These are phyloP conservation scores for Sapajus apella DNA, from an alignment of 2,113 vertebrate species.

Conservation along the genomic window DNA sequence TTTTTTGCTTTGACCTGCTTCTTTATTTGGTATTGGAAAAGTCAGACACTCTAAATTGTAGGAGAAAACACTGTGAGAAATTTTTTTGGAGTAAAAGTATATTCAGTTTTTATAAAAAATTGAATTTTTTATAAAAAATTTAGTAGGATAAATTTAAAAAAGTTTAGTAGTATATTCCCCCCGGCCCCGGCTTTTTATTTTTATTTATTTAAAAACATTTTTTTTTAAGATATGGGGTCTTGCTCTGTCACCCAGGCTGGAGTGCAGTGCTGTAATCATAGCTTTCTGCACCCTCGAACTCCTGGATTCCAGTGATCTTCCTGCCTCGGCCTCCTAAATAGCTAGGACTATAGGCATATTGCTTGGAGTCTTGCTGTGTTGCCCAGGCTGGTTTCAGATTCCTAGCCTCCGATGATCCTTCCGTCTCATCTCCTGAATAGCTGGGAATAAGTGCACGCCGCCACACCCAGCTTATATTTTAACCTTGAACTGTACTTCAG, in stretches of 20 bases:
- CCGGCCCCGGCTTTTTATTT: too few species aligned
- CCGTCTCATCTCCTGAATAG: neutral
- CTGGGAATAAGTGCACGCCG: neutral
- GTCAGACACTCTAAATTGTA: neutral
- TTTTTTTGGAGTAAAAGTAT: constrained; percentile 13
- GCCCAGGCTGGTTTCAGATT: neutral
- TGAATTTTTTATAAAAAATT: neutral
- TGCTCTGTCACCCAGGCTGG: neutral
- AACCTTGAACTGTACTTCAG: constrained; percentile 63
- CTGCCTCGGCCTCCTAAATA: neutral
- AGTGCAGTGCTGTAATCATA: neutral
- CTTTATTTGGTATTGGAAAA: neutral
- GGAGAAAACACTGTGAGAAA: neutral
- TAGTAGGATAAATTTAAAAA: neutral
- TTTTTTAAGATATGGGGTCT: neutral
- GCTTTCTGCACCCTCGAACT: neutral
- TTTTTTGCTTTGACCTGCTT: neutral
- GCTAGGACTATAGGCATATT: neutral
- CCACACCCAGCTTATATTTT: neutral
- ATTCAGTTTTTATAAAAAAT: neutral
- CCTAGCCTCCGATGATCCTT: neutral
- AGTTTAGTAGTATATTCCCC: neutral
- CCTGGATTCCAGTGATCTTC: neutral
- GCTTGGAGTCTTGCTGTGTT: neutral
- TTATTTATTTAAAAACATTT: too few species aligned